A percentile compares a stretch with the other conserved stretches of the same genome.
Evolutionary conservation across 1,140 invertebrate species (phyloP).

Genomic region (Homarus americanus): DNA sequence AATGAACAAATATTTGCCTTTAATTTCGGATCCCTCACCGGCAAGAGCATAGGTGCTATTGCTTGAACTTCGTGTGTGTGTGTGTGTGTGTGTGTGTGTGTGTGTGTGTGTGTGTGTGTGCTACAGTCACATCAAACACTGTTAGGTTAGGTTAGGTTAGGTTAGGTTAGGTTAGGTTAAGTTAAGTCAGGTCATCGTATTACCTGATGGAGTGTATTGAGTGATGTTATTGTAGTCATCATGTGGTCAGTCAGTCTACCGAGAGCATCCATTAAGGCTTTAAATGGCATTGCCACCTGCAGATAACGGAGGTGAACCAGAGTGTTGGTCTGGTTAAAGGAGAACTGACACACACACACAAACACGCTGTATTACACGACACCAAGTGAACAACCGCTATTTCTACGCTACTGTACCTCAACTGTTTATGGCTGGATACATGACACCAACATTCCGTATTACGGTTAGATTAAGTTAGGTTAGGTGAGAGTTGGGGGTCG

Average conservation of each 20-base stretch:
- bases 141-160: too few relatives aligned
- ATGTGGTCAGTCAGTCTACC: not conserved
- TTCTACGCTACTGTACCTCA: too few relatives aligned
- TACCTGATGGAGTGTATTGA: not conserved
- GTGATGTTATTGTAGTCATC: not conserved
- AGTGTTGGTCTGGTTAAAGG: constrained; percentile 3
- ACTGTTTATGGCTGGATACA: too few relatives aligned
- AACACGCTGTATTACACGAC: not conserved
- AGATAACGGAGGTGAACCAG: not conserved
- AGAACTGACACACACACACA: not conserved
- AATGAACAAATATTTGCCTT: too few relatives aligned
- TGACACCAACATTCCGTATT: too few relatives aligned
- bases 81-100: not conserved
- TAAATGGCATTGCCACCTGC: not conserved
- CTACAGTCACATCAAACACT: too few relatives aligned
- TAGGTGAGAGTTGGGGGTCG: too few relatives aligned
- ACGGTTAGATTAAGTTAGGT: too few relatives aligned
- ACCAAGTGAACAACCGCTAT: not conserved
- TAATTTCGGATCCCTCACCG: too few relatives aligned
- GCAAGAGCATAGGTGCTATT: too few relatives aligned
- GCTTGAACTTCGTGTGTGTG: constrained; percentile 15
- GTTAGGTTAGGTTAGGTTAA: too few relatives aligned
- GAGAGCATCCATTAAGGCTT: not conserved
- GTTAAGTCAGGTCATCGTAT: too few relatives aligned
- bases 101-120: not conserved